Percentiles rank a stretch among this genome's conserved stretches.
phyloP scores from a whole-genome alignment of 2,888 invertebrate genomes.

The Acleris sparsana region DNA sequence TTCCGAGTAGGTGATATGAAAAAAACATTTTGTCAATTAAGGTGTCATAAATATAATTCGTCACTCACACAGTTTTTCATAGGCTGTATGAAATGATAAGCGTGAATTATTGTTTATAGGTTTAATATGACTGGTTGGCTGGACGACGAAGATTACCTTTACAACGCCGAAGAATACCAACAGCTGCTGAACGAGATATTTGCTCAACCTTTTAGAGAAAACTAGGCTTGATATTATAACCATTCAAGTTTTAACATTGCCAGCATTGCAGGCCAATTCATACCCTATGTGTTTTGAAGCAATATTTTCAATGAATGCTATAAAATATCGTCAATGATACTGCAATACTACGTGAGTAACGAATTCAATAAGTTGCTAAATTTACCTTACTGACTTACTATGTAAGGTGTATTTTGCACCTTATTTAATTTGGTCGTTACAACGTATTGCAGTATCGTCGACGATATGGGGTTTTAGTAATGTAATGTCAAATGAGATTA shows the following conservation, averaged over 20 bases:
- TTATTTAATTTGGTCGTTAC: no score
- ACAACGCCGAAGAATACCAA: conserved; percentile 76
- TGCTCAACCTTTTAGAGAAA: conserved; percentile 79
- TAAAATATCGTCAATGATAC: not conserved
- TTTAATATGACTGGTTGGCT: conserved; percentile 58
- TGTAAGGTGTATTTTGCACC: no score
- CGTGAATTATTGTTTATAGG: conserved; percentile 50
- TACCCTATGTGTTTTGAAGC: conserved; percentile 3
- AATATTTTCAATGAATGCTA: conserved; percentile 14
- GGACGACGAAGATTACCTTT: conserved; percentile 74
- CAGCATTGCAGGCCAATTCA: conserved; percentile 8
- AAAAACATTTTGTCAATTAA: no score
- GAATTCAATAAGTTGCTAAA: no score
- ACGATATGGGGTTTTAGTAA: conserved; percentile 19
- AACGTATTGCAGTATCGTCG: no score
- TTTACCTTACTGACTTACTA: no score
- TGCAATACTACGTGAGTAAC: no score
- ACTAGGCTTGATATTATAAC: conserved; percentile 48
- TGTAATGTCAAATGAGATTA: conserved; percentile 46
- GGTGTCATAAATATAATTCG: no score
- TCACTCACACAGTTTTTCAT: no score
- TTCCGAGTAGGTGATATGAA: no score
- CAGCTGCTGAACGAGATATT: conserved; percentile 76
- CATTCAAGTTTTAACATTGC: conserved; percentile 7
- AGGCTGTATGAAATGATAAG: no score